Conservation (phyloP, 2,888 invertebrate genomes). For the Mythimna impura region DNA sequence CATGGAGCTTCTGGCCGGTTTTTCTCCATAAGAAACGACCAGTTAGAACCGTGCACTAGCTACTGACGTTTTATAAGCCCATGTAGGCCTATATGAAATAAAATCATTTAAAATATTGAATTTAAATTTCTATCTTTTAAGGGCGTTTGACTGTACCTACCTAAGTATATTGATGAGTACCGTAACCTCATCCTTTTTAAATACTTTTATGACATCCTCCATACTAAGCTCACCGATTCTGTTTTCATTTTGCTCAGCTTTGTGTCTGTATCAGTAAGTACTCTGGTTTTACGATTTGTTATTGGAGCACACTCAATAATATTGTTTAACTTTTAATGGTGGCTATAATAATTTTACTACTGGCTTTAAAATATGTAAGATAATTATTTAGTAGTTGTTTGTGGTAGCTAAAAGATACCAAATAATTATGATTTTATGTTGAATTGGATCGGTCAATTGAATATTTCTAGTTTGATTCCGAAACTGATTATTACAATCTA, state of each 20-base stretch:
- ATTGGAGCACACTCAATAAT: constrained; percentile 34
- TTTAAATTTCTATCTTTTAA: too few relatives aligned
- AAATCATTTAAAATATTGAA: too few relatives aligned
- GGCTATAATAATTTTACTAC: constrained; percentile 29
- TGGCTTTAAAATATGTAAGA: constrained; percentile 10
- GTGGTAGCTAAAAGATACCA: neutral
- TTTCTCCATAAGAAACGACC: too few relatives aligned
- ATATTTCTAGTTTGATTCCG: neutral
- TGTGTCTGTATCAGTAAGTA: constrained; percentile 6
- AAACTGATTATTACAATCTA: too few relatives aligned
- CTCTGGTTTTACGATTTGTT: constrained; percentile 31
- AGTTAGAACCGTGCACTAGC: too few relatives aligned
- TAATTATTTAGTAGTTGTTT: neutral
- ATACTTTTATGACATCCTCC: constrained; percentile 9
- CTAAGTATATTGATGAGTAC: neutral
- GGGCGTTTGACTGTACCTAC: too few relatives aligned
- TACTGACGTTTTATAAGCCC: too few relatives aligned
- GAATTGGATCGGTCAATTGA: neutral
- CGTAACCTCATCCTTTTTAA: neutral
- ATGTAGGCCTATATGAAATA: too few relatives aligned
- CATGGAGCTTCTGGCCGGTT: too few relatives aligned
- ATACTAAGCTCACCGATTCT: constrained; percentile 7
- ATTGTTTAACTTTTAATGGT: constrained; percentile 37
- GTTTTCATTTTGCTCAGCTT: constrained; percentile 27
- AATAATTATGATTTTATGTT: neutral